phyloP scores from a whole-genome alignment of 2,113 vertebrate species.

The Cyprinodon tularosa region DNA sequence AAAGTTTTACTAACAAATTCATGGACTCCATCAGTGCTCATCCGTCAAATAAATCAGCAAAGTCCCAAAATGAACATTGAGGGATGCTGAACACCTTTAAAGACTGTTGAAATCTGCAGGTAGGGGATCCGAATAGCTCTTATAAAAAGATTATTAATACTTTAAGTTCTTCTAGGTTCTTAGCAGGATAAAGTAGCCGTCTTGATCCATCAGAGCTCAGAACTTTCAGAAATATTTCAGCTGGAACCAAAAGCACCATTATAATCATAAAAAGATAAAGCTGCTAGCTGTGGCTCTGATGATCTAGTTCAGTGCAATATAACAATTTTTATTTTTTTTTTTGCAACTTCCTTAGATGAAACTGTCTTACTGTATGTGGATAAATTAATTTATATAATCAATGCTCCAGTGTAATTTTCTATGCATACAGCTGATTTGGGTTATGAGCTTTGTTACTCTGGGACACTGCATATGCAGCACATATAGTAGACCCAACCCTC shows the following conservation, averaged over 20 bases:
- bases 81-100: slow-evolving; percentile 9
- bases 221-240: slow-evolving; percentile 32
- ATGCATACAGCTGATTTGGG: too few relatives aligned
- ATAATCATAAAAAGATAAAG: slow-evolving; percentile 17
- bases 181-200: slow-evolving; percentile 1
- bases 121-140: slow-evolving; percentile 2
- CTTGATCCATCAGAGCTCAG: slow-evolving; percentile 38
- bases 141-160: neutral
- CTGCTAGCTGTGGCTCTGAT: neutral
- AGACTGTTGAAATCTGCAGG: slow-evolving; percentile 8
- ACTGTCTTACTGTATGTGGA: too few relatives aligned
- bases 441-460: too few relatives aligned
- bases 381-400: too few relatives aligned
- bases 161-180: too few relatives aligned
- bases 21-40: neutral
- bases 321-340: too few relatives aligned
- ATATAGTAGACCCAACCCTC: too few relatives aligned
- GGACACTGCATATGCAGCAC: too few relatives aligned
- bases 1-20: slow-evolving; percentile 2
- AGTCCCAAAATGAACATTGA: neutral
- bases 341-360: too few relatives aligned
- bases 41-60: slow-evolving; percentile 33
- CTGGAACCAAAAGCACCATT: slow-evolving; percentile 13
- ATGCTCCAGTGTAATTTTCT: too few relatives aligned
- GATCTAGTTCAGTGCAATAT: too few relatives aligned